Evolutionary conservation across 1,140 invertebrate genomes (phyloP), one percentile per base, ranked within the genome.

Genomic region (Bombus vancouverensis): DNA sequence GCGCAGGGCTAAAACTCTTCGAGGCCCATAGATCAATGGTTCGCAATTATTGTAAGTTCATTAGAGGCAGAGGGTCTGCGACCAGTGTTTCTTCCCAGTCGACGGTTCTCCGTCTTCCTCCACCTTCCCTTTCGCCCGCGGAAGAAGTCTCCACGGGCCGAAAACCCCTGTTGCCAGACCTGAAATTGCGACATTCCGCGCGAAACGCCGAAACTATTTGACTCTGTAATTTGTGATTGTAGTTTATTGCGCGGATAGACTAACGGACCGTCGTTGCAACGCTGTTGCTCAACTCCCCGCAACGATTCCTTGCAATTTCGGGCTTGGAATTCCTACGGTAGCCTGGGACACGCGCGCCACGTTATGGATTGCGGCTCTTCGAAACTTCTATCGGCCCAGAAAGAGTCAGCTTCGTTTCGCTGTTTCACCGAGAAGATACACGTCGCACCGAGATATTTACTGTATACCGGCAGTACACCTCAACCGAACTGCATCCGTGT

Each of bases 211-310:
- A 94, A 95, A 95, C 95, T 95, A 95, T 95, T 95, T 93, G 94
- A 95, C 94, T 95, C 93, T 81, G 95, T 95, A 95, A 95, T 95
- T 95, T 95, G 95, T 95, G 94, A 95, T 95, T 94, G 94, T 95
- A 95, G 94, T 95, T 95, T 95, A 95, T 95, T 94, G 94, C 93
- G 90, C 92, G 93, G 91, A 94, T 94, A 93, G 94, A 95, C 94
- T 93, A 93, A 92, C 91, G 90, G 85, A 90, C 88, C 82, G 85
- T 70, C 86, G 88, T 83, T 82, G 89, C 89, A 84, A 86, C 84
- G 81, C 80, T 88, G 88, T 90, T 91, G 86, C 89, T 91, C 89
- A 90, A 89, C 90, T 87, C 82, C 77, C 78, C 85, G 85, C 89
- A 87, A 89, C 86, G 85, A 90, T 91, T 89, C 85, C 88, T 87